Base-by-base conservation (phyloP, 2,113 vertebrate species). In the Sialia sialis region DNA sequence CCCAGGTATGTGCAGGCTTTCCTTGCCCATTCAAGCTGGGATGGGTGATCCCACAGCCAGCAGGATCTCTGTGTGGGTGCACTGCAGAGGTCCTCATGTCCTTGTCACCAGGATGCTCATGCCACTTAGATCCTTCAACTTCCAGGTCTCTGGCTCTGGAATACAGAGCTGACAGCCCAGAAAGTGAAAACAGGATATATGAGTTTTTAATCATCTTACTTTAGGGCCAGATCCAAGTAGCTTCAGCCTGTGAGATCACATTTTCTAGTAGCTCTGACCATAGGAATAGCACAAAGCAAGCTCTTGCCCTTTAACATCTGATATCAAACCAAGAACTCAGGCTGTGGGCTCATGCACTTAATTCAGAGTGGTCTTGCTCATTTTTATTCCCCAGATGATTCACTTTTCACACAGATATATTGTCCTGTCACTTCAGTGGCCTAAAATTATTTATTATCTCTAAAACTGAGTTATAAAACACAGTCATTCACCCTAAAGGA, bases 381-480 rank as follows among this genome's bases (percentile, higher is more conserved):
- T 86, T 93, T 94, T 90, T 74, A 77, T 93, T 85, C 44, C 38
- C 54, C 49, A 84, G 76, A 72, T 59, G 64, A 82, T 63, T 90
- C 75, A 69, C 63, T 84, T 76, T 75, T 83, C 83, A 96, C 67
- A 69, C 29, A 73, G 64, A 88, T 48, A 25, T 84, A 83, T 34
- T 81, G 82, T 67, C 64, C 68, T 80, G 62, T 92, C 94, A 77
- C 60, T 94, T 86, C 55, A 63, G 68, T 51, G 46, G 30, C 64
- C 94, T 77, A 44, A 93, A 90, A 81, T 86, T 80, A 88, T 85
- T 93, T 87, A 89, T 90, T 79, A 74, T 66, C 26, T 27, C 11
- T 18, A 46, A 34, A 84, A 84, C 34, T 46, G 14, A 83, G 73
- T 78, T 84, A 70, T 74, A 74, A 86, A 92, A 78, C 72, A 84